These are phyloP conservation scores for Podarcis cretensis DNA, from an alignment of 2,113 vertebrate species.

Conservation along the genomic window DNA sequence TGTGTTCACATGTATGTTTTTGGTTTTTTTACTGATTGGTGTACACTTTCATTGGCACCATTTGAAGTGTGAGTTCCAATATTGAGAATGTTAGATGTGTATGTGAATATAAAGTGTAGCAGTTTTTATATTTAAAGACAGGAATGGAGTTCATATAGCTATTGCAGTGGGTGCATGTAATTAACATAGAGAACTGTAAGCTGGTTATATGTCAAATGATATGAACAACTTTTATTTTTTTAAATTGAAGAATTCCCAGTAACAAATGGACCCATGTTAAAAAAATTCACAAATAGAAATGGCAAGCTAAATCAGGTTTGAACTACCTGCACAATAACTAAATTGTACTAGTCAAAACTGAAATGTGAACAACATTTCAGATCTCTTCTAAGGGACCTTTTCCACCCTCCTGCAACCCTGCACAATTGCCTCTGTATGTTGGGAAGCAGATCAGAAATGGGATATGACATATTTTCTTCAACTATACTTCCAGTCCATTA, in stretches of 20 bases:
- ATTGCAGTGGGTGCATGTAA: not conserved
- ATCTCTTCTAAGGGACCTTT: not conserved
- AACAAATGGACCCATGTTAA: not conserved
- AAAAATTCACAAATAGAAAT: not conserved
- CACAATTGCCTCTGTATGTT: not conserved
- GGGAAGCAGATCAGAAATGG: not conserved
- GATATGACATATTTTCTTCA: not conserved
- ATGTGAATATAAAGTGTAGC: not conserved
- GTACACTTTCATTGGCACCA: not conserved
- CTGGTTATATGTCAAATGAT: not conserved
- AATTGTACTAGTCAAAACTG: rapidly evolving
- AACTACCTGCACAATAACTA: rapidly evolving
- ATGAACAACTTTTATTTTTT: not conserved
- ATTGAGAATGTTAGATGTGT: not conserved
- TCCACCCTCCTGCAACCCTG: no score
- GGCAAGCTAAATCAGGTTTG: rapidly evolving
- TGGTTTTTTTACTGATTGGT: not conserved
- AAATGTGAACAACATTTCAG: not conserved
- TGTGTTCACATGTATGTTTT: not conserved
- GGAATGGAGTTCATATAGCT: not conserved
- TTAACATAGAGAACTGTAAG: slow-evolving; percentile 6
- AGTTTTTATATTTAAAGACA: not conserved
- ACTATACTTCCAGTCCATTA: not conserved
- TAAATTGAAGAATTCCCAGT: not conserved
- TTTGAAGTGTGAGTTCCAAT: not conserved